A percentile compares a stretch with the other conserved stretches of the same genome.
phyloP scores from a whole-genome alignment of 2,888 invertebrate species.

The Drosophila meridiana region DNA sequence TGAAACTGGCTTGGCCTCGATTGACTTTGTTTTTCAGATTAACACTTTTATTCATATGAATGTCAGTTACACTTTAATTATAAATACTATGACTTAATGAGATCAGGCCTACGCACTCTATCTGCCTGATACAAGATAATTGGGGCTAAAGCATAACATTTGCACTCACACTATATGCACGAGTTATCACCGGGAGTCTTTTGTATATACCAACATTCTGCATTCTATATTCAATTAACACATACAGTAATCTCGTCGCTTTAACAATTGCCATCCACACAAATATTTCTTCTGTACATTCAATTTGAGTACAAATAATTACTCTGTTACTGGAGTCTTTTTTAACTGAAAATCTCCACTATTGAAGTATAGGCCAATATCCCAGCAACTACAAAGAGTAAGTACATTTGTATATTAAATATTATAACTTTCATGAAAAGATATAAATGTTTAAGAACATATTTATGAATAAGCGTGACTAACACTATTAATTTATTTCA shows the following conservation, averaged over 20 bases:
- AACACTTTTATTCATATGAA: neutral
- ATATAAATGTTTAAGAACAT: neutral
- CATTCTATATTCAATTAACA: neutral
- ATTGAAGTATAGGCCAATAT: slow-evolving; percentile 50
- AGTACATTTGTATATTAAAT: slow-evolving; percentile 43
- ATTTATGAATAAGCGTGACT: slow-evolving; percentile 22
- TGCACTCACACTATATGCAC: neutral
- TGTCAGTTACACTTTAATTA: neutral
- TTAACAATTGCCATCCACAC: neutral
- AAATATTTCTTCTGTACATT: slow-evolving; percentile 1
- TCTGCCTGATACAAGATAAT: neutral
- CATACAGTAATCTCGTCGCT: neutral
- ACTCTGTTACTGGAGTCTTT: slow-evolving; percentile 66
- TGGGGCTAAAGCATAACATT: neutral
- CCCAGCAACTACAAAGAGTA: slow-evolving; percentile 41
- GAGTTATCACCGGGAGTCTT: neutral
- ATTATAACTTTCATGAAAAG: slow-evolving; percentile 18
- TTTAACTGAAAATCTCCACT: slow-evolving; percentile 65
- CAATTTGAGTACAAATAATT: slow-evolving; percentile 32
- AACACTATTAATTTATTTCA: neutral
- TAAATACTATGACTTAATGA: neutral
- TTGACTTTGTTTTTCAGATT: neutral
- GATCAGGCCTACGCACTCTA: too few species aligned
- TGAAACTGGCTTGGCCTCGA: neutral
- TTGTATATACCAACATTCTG: neutral